Conservation (phyloP, 2,113 vertebrate species). For the Crotalus horridus region DNA sequence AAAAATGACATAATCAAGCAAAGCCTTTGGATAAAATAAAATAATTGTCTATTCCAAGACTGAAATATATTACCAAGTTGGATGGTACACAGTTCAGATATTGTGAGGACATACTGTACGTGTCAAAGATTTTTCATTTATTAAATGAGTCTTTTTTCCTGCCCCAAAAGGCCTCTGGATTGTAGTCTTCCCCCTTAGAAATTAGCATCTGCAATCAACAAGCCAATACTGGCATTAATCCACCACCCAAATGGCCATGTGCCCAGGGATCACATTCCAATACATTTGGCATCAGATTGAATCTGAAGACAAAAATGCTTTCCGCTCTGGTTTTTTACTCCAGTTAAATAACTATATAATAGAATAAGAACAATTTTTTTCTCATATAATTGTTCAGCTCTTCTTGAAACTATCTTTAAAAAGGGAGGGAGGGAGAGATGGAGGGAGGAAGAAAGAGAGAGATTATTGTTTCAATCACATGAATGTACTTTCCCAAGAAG, state of each 20-base stretch:
- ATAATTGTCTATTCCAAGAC: conserved; percentile 1
- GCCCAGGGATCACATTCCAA: conserved; percentile 53
- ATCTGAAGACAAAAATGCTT: neutral
- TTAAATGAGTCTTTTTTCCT: conserved; percentile 35
- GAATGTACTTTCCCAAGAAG: conserved; percentile 13
- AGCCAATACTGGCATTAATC: conserved; percentile 43
- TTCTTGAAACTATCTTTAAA: neutral
- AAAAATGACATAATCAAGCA: conserved; percentile 40
- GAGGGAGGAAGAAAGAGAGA: conserved; percentile 40
- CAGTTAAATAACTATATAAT: neutral
- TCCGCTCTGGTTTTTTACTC: neutral
- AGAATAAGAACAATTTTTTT: neutral
- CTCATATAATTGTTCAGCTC: neutral
- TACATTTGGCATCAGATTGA: conserved; percentile 16
- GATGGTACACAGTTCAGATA: conserved; percentile 34
- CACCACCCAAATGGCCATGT: conserved; percentile 45
- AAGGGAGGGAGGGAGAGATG: conserved; percentile 48
- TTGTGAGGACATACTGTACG: neutral
- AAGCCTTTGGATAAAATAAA: conserved; percentile 40
- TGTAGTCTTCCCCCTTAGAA: conserved; percentile 50
- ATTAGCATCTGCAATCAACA: conserved; percentile 12
- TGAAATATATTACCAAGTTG: conserved; percentile 21
- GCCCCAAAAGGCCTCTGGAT: conserved; percentile 39
- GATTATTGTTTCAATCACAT: conserved; percentile 40
- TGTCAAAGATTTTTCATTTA: conserved; percentile 34